Evolutionary conservation across 2,888 invertebrate species (phyloP).

Genomic region (Idaea dimidiata): DNA sequence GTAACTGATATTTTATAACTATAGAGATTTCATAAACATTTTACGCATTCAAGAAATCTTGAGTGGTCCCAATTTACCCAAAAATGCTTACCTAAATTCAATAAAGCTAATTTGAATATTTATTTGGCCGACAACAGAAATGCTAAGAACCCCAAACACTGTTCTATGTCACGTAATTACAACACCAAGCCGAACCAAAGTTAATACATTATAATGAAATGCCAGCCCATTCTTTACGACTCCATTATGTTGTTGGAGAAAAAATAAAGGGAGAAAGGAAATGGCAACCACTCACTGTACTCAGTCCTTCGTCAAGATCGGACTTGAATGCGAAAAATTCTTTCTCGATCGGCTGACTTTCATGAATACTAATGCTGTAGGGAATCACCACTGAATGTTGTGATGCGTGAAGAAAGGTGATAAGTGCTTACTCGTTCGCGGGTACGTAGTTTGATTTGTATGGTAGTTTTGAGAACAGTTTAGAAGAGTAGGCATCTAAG

Average conservation of each 20-base stretch:
- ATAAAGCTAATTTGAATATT: background rate
- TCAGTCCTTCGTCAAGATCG: conserved; percentile 67
- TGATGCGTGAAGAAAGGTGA: conserved; percentile 48
- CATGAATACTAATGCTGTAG: conserved; percentile 76
- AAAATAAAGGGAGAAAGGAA: conserved; percentile 70
- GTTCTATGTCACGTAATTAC: conserved; percentile 45
- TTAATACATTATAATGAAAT: conserved; percentile 72
- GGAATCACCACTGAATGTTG: conserved; percentile 63
- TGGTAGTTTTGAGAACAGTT: background rate
- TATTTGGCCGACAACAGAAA: conserved; percentile 13
- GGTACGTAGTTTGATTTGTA: background rate
- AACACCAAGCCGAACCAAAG: conserved; percentile 46
- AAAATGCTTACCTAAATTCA: background rate
- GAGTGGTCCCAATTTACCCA: background rate
- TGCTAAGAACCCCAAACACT: conserved; percentile 24
- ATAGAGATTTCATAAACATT: background rate
- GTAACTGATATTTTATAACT: too few species aligned
- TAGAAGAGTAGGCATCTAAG: too few species aligned
- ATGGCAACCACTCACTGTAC: conserved; percentile 69
- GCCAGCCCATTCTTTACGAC: conserved; percentile 67
- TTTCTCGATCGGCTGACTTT: conserved; percentile 76
- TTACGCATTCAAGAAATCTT: background rate
- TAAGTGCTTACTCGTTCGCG: background rate
- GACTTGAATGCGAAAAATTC: conserved; percentile 67
- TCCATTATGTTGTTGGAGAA: conserved; percentile 73